These are phyloP conservation scores for Ennomos erosarius DNA, from an alignment of 2,888 invertebrate species.

Conservation along the genomic window DNA sequence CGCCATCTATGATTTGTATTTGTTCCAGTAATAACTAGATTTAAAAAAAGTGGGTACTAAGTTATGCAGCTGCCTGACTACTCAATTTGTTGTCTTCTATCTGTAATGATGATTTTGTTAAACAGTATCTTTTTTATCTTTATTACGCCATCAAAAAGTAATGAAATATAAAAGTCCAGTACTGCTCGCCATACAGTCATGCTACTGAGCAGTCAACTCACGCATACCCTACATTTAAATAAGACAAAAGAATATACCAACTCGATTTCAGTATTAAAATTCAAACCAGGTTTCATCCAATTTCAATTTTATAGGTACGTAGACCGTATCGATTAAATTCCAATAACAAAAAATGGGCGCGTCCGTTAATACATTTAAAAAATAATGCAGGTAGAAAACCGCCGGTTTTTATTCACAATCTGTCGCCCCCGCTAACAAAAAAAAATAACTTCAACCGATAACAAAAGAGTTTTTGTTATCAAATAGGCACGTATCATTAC, in stretches of 20 bases:
- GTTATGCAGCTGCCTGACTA: no score
- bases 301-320: conserved; percentile 1
- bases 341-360: conserved; percentile 10
- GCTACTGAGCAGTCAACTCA: conserved; percentile 5
- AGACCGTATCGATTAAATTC: conserved; percentile 11
- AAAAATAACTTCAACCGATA: conserved; percentile 36
- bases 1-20: conserved; percentile 9
- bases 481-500: conserved; percentile 43
- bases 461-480: conserved; percentile 48
- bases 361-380: conserved; percentile 29
- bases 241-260: conserved; percentile 13
- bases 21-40: neutral
- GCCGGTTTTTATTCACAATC: conserved; percentile 34
- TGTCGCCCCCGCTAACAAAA: conserved; percentile 34
- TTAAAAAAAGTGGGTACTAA: no score
- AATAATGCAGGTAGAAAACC: conserved; percentile 37
- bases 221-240: conserved; percentile 19
- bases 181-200: neutral
- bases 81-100: no score
- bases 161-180: no score
- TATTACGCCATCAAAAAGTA: neutral
- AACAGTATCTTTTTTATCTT: neutral
- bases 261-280: conserved; percentile 9
- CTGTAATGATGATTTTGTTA: neutral
- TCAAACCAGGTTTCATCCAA: conserved; percentile 1